Base-by-base conservation (phyloP, 2,113 vertebrate species). In the Dermatemys mawii region DNA sequence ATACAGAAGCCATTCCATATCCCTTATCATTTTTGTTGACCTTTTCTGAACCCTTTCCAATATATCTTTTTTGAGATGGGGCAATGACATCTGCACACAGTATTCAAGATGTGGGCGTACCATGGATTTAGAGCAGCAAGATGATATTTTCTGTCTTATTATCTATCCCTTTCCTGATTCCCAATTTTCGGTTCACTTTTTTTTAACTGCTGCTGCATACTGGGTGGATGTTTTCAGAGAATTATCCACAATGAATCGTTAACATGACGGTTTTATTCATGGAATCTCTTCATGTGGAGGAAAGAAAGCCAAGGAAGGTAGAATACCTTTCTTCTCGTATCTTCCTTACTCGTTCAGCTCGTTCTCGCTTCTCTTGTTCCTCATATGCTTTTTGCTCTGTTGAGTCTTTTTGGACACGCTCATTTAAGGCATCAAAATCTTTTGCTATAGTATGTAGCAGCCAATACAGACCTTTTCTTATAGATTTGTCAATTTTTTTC, bases 401-500 rank as follows among this genome's bases (percentile, higher is more conserved):
- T 4, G 98, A 99, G 96, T 99, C 99, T 95, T 98, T 99, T 97
- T 99, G 98, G 96, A 99, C 98, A 2, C 99, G 99, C 96, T 99
- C 99, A 11, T 98, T 94, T 95, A 99, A 99, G 87, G 97, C 96
- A 97, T 99, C 99, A 92, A 99, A 99, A 96, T 99, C 99, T 95
- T 98, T 99, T 95, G 99, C 99, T 95, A 99, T 99, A 93, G 98
- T 99, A 96, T 97, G 98, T 8, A 99, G 98, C 35, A 99, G 98
- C 99, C 99, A 99, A 95, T 97, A 98, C 92, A 99, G 98, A 35
- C 99, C 99, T 79, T 99, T 99, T 96, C 98, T 99, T 92, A 99
- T 99, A 88, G 99, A 99, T 95, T 99, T 99, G 97, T 99, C 99
- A 4, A 99, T 97, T 98, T 99, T 99, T 94, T 99, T 99, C 78